Evolutionary conservation across 2,888 invertebrate genomes (phyloP), one percentile per base, ranked within the genome.

Genomic region (Mythimna pallens): DNA sequence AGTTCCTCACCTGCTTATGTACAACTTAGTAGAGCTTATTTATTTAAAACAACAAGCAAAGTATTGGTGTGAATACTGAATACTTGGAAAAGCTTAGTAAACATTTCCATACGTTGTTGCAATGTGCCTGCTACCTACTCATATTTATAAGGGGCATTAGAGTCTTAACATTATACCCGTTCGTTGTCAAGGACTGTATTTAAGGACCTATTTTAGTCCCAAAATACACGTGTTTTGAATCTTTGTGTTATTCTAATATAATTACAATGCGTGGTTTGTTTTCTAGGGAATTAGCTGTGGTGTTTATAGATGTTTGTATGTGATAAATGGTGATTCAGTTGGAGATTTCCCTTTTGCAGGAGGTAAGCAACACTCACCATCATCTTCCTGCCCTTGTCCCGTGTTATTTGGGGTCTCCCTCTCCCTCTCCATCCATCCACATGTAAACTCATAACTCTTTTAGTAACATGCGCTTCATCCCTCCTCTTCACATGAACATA

Each of bases 111-210:
- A 57, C 55, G 43, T 36, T 2, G 47, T 14, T 17, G 40, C 36
- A 36, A 36, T 59, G 17, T 43, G 7, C 34, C 54, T 76, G 50
- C 14, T 47, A n/a, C 30, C 12, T 61, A 52, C n/a, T 66, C 62
- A 34, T 55, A 76, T 78, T 80, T 68, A 70, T 50, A 36, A 64
- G 30, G 30, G 67, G 73, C 67, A 50, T 78, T 78, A 83, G n/a
- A 68, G 63, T 70, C 58, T 67, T 70, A 78, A 54, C 17, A 50
- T 55, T 40, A 20, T 63, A 17, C 3, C 4, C 9, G 58, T 59
- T 58, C 20, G 25, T 36, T 77, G 57, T 14, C 30, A 30, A 25
- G 30, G 20, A n/a, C 20, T 43, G 62, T 67, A 17, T 14, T 25
- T 40, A 25, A 7, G 22, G n/a, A 62, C 14, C 25, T 62, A 22